phyloP scores from a whole-genome alignment of 2,113 vertebrate species.

The Blennius ocellaris region DNA sequence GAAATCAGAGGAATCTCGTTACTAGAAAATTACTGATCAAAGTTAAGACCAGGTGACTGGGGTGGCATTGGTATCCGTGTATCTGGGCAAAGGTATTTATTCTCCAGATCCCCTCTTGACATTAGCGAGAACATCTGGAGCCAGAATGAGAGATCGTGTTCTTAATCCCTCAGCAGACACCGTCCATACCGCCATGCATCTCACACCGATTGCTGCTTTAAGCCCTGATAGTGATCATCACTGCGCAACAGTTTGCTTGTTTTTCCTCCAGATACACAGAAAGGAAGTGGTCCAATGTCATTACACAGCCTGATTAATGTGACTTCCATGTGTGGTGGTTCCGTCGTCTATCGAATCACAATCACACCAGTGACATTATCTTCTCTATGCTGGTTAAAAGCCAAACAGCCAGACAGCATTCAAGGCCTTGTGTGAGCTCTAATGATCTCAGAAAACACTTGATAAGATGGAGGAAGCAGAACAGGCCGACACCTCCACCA shows the following conservation, averaged over 20 bases:
- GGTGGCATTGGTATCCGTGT: conserved; percentile 68
- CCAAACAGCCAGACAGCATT: neutral
- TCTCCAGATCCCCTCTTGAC: conserved; percentile 66
- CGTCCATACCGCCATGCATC: conserved; percentile 69
- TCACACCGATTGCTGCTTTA: conserved; percentile 47
- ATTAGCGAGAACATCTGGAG: conserved; percentile 58
- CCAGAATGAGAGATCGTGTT: conserved; percentile 59
- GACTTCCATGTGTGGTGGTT: conserved; percentile 24
- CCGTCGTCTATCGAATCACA: conserved; percentile 4
- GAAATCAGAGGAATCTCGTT: conserved; percentile 86
- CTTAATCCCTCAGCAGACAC: conserved; percentile 70
- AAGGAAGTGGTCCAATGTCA: conserved; percentile 55
- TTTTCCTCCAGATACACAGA: conserved; percentile 36
- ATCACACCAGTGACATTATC: conserved; percentile 28
- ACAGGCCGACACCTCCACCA: too few relatives aligned
- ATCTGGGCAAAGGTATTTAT: conserved; percentile 76
- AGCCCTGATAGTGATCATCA: conserved; percentile 64
- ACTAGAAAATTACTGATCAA: conserved; percentile 86
- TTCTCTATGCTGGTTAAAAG: conserved; percentile 11
- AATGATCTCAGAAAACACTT: too few relatives aligned
- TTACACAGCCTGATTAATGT: conserved; percentile 52
- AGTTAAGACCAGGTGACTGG: conserved; percentile 78
- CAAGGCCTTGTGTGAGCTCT: too few relatives aligned
- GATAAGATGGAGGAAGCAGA: too few relatives aligned
- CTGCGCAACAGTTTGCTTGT: conserved; percentile 23